Evolutionary conservation across 2,797 vertebrate genomes (phyloP), one percentile per base, ranked within the genome.

Genomic region (Sylvia borin): DNA sequence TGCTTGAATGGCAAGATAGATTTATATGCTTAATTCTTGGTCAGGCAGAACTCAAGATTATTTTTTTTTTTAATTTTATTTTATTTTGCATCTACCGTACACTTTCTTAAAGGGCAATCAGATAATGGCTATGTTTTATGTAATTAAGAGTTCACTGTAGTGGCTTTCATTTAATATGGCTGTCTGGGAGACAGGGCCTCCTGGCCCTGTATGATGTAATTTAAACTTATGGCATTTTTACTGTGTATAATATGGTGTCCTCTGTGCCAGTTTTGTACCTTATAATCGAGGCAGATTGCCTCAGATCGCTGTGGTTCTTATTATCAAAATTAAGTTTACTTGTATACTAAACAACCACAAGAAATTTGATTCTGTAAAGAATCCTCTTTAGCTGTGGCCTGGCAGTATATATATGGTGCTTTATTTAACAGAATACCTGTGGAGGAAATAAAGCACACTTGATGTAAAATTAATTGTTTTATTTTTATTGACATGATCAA

Each of bases 331-430:
- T 98, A 98, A 98, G 99, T 99, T 99, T 99, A 99, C 99, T 98
- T 99, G 99, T 99, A 99, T 98, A 99, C 98, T 99, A 98, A 98
- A 99, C 98, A 99, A 99, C 99, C 99, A 99, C 99, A 98, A 98
- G 98, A 99, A 99, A 99, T 98, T 99, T 99, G 99, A 99, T 99
- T 99, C 99, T 99, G 99, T 99, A 99, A 99, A 99, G 99, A 99
- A 99, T 99, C 99, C 98, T 99, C 98, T 99, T 98, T 99, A 99
- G 98, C 98, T 99, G 98, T 99, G 99, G 98, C 99, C 99, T 99
- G 99, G 98, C 99, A 98, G 99, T 99, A 99, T 99, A 99, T 98
- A 99, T 99, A 99, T 98, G 99, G 99, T 99, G 99, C 99, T 99
- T 99, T 99, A 99, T 99, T 99, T 98, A 98, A 99, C 99, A 98